Conservation (phyloP, 2,888 invertebrate genomes). For the Troides oblongomaculatus region DNA sequence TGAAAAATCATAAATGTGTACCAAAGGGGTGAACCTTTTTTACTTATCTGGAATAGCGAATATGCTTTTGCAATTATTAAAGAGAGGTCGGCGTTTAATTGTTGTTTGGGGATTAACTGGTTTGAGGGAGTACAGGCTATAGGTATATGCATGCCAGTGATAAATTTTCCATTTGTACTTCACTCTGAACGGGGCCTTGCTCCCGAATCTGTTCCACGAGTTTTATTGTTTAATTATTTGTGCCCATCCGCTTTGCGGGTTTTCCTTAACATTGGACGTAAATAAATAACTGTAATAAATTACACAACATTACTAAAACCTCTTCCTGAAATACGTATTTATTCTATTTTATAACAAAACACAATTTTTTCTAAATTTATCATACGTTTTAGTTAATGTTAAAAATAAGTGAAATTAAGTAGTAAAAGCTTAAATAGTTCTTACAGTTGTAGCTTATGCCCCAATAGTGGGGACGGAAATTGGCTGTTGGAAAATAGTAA, state of each 20-base stretch:
- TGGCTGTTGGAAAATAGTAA: too few species aligned
- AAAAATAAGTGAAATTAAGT: too few species aligned
- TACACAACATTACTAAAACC: conserved; percentile 13
- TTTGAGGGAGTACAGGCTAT: background rate
- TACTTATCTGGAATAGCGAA: background rate
- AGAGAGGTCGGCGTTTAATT: conserved; percentile 1
- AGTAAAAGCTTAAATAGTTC: too few species aligned
- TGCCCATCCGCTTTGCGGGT: conserved; percentile 16
- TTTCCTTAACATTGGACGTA: conserved; percentile 15
- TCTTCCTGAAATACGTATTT: background rate
- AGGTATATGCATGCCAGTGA: background rate
- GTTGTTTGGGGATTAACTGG: background rate
- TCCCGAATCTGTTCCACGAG: conserved; percentile 1
- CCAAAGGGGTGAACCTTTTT: background rate
- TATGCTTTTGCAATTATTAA: background rate
- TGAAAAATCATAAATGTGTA: conserved; percentile 1
- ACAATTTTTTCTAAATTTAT: too few species aligned
- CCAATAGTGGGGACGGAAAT: too few species aligned
- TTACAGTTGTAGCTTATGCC: too few species aligned
- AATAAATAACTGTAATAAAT: conserved; percentile 22
- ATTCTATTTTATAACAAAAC: background rate
- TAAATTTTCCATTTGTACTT: conserved; percentile 13
- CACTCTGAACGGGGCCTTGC: background rate
- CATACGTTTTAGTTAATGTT: too few species aligned
- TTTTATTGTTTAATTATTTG: conserved; percentile 21